phyloP scores from a whole-genome alignment of 2,113 vertebrate species.

The Porphyrio hochstetteri region DNA sequence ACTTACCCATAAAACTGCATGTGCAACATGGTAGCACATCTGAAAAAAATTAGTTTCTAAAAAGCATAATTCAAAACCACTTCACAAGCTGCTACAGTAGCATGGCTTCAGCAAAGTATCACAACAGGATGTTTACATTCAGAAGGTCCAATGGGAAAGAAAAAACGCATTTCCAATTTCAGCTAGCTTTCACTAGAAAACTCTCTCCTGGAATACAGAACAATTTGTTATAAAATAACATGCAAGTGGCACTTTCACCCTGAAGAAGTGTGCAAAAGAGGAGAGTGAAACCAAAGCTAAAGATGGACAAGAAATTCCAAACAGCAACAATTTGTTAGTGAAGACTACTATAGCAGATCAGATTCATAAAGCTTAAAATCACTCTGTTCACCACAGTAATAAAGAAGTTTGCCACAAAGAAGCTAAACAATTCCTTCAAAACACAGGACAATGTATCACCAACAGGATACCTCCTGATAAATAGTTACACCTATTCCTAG shows the following conservation, averaged over 20 bases:
- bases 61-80: neutral
- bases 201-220: neutral
- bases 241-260: neutral
- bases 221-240: neutral
- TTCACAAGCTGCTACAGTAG: neutral
- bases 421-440: neutral
- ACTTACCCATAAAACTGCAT: neutral
- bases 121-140: neutral
- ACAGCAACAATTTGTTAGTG: neutral
- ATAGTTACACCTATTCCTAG: neutral
- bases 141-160: neutral
- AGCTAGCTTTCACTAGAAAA: neutral
- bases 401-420: neutral
- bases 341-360: neutral
- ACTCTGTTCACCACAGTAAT: neutral
- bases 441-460: neutral
- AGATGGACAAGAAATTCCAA: neutral
- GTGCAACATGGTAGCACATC: neutral
- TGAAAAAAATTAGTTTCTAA: neutral
- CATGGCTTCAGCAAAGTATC: neutral
- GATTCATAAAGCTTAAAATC: neutral
- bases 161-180: neutral
- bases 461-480: neutral
- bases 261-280: neutral
- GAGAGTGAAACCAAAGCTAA: neutral